Evolutionary conservation across 2,797 vertebrate genomes (phyloP).

Genomic region (Hippopotamyrus pictus): DNA sequence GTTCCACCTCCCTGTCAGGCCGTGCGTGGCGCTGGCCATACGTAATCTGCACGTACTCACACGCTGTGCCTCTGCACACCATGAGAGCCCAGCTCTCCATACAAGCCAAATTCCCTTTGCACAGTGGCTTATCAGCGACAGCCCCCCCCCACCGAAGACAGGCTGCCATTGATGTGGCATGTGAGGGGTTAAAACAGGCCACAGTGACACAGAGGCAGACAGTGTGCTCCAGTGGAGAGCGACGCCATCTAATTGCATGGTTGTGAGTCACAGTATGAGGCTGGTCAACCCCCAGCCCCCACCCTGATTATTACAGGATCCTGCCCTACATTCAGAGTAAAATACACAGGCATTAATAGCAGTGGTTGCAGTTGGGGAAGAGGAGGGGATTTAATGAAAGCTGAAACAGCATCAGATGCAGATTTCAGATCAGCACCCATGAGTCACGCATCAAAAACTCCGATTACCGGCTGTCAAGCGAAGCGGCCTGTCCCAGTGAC

Average conservation of each 20-base stretch:
- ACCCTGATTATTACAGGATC: not conserved
- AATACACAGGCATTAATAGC: not conserved
- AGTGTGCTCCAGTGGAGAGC: slow-evolving; percentile 32
- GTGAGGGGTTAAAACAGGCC: slow-evolving; percentile 18
- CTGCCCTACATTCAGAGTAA: slow-evolving; percentile 19
- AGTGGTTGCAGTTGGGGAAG: not conserved
- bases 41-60: not conserved
- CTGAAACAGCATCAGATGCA: slow-evolving; percentile 3
- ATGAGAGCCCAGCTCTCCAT: not conserved
- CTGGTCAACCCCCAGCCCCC: slow-evolving; percentile 37
- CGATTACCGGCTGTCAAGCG: slow-evolving; percentile 19
- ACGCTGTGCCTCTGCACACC: not conserved
- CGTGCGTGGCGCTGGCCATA: not conserved
- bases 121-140: not conserved
- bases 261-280: slow-evolving; percentile 20
- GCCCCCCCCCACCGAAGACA: not conserved
- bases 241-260: slow-evolving; percentile 30
- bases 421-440: slow-evolving; percentile 4
- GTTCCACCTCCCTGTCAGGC: slow-evolving; percentile 30
- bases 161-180: not conserved
- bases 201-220: slow-evolving; percentile 24
- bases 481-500: slow-evolving; percentile 1
- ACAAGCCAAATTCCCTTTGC: not conserved
- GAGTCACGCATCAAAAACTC: slow-evolving; percentile 14
- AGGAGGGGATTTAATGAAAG: not conserved